Base-by-base conservation (phyloP, 2,888 invertebrate species). In the Epistrophe grossulariae region DNA sequence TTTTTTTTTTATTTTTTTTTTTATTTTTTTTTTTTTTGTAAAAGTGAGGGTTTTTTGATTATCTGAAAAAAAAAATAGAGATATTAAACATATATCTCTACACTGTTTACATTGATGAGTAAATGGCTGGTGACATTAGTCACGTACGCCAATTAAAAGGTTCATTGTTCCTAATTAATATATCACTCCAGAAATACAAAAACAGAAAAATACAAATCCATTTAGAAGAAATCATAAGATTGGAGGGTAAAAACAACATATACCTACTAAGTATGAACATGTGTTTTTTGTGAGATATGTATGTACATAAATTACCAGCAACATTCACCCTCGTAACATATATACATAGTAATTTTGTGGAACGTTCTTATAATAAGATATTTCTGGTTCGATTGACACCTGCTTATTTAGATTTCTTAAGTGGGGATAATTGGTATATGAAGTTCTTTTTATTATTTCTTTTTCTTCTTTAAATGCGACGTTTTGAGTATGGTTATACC, bases 111-210 rank as follows among this genome's bases (percentile, higher is more conserved):
- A 31, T 17, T 45, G 28, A 0, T 24, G 4, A 35, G 13, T 50
- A n/a, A n/a, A 24, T 24, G 5, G 24, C 17, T 55, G n/a, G 17
- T 55, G 70, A 70, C 55, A 70, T 55, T 8, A 40, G 70, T 55
- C 70, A 70, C 70, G 70, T 70, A 55, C 52, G 11, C 70, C 52
- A 40, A 70, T 55, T 50, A 13, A 1, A 70, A 55, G 38, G 55
- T 70, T 70, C 68, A 50, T 35, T 68, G 19, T 5, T 19, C 38
- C 50, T 35, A 35, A 48, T 35, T 3, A 11, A 50, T 9, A 50
- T 9, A 50, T 35, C 24, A 35, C 38, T 40, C 15, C 15, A 43
- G 24, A 62, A 60, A 60, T 40, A 40, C 38, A 57, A 15, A 11
- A 1, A 62, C n/a, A n/a, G 11, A 62, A 13, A 13, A 24, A 40